Evolutionary conservation across 1,140 invertebrate species (phyloP).

Genomic region (Aphelenchoides avenae): DNA sequence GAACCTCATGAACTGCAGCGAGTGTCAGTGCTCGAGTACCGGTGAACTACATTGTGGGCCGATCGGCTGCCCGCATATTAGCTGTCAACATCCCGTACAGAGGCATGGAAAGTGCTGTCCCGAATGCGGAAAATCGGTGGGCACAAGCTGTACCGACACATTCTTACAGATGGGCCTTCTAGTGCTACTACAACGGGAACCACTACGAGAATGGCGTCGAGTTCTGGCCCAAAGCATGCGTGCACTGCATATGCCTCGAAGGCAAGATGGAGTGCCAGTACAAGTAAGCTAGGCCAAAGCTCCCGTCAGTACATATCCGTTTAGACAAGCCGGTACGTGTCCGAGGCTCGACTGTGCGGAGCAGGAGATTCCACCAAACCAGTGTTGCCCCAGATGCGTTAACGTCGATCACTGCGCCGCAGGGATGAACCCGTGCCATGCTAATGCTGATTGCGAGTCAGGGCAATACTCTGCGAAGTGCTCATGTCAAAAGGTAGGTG

Average conservation of each 20-base stretch:
- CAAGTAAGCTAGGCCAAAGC: too few relatives aligned
- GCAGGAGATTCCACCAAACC: conserved; percentile 50
- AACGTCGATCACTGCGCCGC: conserved; percentile 43
- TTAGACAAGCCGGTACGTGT: conserved; percentile 38
- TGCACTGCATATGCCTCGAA: conserved; percentile 39
- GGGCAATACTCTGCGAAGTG: conserved; percentile 38
- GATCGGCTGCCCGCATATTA: conserved; percentile 41
- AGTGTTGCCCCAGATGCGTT: conserved; percentile 49
- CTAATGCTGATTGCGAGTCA: conserved; percentile 45
- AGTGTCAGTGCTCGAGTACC: conserved; percentile 43
- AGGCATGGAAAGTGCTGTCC: conserved; percentile 36
- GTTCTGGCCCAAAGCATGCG: conserved; percentile 50
- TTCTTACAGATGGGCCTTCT: conserved; percentile 2
- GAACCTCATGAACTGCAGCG: conserved; percentile 28
- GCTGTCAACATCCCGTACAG: conserved; percentile 37
- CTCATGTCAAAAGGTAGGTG: conserved; percentile 44
- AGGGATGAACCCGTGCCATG: conserved; percentile 30
- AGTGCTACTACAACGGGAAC: conserved; percentile 45
- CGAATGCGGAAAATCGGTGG: conserved; percentile 34
- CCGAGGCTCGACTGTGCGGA: conserved; percentile 35
- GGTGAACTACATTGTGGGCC: conserved; percentile 37
- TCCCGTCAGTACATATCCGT: too few relatives aligned
- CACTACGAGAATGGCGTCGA: conserved; percentile 35
- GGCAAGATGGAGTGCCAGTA: conserved; percentile 51
- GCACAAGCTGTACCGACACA: background rate